These are phyloP conservation scores for Lamellibrachia columna DNA, from an alignment of 2,888 invertebrate genomes.

Conservation along the genomic window DNA sequence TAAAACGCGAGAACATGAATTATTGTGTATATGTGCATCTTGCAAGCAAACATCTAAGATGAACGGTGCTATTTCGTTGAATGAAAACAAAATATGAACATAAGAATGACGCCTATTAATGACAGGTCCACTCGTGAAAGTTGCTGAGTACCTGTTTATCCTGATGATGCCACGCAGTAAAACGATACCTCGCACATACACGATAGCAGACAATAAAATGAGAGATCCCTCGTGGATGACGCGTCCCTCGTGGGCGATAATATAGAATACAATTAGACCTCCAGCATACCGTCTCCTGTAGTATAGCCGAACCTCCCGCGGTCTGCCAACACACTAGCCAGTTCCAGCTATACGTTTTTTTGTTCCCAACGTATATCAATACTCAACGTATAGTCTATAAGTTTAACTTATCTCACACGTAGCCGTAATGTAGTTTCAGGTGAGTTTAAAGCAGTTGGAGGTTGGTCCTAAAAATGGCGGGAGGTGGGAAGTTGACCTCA, in stretches of 20 bases:
- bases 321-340: neutral
- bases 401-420: too few species aligned
- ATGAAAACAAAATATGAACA: neutral
- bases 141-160: neutral
- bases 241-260: neutral
- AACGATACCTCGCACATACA: neutral
- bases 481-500: too few species aligned
- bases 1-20: neutral
- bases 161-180: neutral
- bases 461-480: too few species aligned
- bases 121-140: conserved; percentile 1
- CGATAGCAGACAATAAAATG: neutral
- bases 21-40: neutral
- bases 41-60: neutral
- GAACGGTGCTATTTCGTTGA: neutral
- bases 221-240: neutral
- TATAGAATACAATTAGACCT: neutral
- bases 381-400: too few species aligned
- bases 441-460: too few species aligned
- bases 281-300: neutral
- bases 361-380: too few species aligned
- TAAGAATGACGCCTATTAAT: neutral
- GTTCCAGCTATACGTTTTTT: too few species aligned
- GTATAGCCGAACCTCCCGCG: neutral
- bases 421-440: too few species aligned